Evolutionary conservation across 2,113 vertebrate species (phyloP), one percentile per base, ranked within the genome.

Genomic region (Actenoides lindsayi): DNA sequence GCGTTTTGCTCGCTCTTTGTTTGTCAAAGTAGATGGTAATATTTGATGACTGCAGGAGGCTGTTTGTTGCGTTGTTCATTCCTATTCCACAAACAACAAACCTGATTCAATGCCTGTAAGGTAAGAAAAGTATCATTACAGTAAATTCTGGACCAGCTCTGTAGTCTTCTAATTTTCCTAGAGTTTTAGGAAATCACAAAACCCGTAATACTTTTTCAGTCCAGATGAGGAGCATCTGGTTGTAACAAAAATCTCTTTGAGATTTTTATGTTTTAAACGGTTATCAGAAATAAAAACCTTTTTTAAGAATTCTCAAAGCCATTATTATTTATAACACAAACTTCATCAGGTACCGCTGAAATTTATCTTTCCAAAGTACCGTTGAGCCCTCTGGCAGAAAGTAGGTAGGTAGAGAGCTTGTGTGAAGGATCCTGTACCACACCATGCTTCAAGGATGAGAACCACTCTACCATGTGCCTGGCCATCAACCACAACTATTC

Each of bases 381-480:
- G 9, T 17, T 33, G 41, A 93, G 57, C 23, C 11, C 69, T 8
- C 23, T 48, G n/a, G 50, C 21, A 80, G 46, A 35, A 62, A 51
- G 50, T 51, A 51, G 11, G 13, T 1, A 37, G 16, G 13, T 42
- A 7, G 86, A 71, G 25, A 81, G 28, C 13, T 53, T 31, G 33
- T 16, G 31, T 27, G n/a, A 73, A 62, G 37, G 7, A 74, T 2
- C 9, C 23, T 63, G 16, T 18, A 54, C 3, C 10, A 11, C 23
- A 37, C 3, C 11, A 1, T 15, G 11, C 4, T 50, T 48, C 28
- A 16, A 82, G 33, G 24, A 51, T 20, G 11, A 83, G 71, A 94
- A 54, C 14, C 9, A 7, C 3, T 2, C 25, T 25, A 4, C 16
- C 0, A 0, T 6, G 6, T 20, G 2, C 15, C 37, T 69, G 13